Percentiles rank a stretch among this genome's conserved stretches.
Conservation (phyloP, 2,888 invertebrate species). For the Metopia argyrocephala region DNA sequence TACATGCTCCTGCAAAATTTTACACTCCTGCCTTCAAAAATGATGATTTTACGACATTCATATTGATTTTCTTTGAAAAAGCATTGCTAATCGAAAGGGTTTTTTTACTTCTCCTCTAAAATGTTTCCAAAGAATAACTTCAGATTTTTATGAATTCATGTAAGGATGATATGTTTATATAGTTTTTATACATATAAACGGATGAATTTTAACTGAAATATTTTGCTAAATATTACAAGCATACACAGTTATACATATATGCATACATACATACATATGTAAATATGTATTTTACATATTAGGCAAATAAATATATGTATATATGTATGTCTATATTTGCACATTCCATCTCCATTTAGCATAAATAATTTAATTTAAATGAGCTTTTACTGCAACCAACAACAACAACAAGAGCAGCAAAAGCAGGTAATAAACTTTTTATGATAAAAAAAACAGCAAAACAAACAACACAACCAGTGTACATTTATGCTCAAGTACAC, state of each 20-base stretch:
- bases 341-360: slow-evolving; percentile 41
- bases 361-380: slow-evolving; percentile 58
- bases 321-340: neutral
- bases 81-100: no score
- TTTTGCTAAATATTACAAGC: neutral
- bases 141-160: no score
- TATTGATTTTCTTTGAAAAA: no score
- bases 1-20: no score
- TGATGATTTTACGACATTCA: no score
- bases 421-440: neutral
- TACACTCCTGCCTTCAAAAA: no score
- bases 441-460: neutral
- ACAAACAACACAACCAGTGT: neutral
- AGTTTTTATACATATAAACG: neutral
- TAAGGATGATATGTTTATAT: neutral
- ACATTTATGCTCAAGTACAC: no score
- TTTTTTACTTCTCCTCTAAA: no score
- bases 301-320: neutral
- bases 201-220: neutral
- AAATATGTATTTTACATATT: neutral
- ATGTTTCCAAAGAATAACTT: no score
- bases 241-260: neutral
- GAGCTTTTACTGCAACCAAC: slow-evolving; percentile 41
- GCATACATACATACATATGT: neutral
- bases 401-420: neutral